These are phyloP conservation scores for Ellobius talpinus DNA, from an alignment of 2,113 vertebrate genomes.

Conservation along the genomic window DNA sequence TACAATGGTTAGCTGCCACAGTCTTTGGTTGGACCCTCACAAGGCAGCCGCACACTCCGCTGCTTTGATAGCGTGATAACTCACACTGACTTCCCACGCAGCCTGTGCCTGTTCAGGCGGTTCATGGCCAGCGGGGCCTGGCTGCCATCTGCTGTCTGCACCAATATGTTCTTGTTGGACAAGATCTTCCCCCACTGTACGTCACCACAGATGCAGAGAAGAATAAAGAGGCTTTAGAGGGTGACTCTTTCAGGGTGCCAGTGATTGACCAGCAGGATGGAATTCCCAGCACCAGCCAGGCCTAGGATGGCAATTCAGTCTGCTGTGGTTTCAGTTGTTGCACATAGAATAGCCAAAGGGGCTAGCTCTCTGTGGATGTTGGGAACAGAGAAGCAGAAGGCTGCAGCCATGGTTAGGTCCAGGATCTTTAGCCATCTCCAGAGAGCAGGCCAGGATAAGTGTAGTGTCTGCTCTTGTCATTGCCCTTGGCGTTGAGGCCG, in stretches of 20 bases:
- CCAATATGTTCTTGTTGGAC: conserved; percentile 95
- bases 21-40: conserved; percentile 94
- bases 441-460: conserved; percentile 94
- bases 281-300: conserved; percentile 90
- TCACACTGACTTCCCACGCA: conserved; percentile 91
- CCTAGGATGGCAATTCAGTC: conserved; percentile 91
- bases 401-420: conserved; percentile 93
- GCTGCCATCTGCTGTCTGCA: conserved; percentile 95
- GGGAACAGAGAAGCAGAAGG: conserved; percentile 92
- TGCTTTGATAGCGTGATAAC: conserved; percentile 95
- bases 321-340: conserved; percentile 92
- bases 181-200: conserved; percentile 95
- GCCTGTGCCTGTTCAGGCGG: conserved; percentile 94
- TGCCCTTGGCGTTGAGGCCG: conserved; percentile 93
- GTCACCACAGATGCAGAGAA: conserved; percentile 94
- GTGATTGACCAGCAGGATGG: conserved; percentile 96
- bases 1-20: conserved; percentile 93
- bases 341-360: conserved; percentile 91
- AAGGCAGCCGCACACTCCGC: conserved; percentile 93
- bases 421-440: conserved; percentile 92
- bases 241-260: conserved; percentile 97
- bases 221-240: conserved; percentile 99
- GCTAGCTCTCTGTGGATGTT: conserved; percentile 92
- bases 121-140: conserved; percentile 97
- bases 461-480: conserved; percentile 94